phyloP scores from a whole-genome alignment of 2,888 invertebrate species.

The Ophion ellenae region DNA sequence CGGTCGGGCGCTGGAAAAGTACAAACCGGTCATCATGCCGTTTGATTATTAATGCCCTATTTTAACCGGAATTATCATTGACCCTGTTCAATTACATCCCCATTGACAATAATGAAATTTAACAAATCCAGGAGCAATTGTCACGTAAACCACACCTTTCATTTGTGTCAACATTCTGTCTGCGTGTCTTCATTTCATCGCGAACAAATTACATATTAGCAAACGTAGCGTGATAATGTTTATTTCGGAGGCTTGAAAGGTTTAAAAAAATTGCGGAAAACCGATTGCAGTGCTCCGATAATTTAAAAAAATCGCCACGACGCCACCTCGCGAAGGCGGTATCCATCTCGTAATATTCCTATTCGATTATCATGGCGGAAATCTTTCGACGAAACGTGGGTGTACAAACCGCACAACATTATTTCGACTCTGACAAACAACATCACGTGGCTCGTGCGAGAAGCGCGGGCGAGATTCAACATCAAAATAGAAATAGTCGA shows the following conservation, averaged over 20 bases:
- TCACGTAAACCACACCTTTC: neutral
- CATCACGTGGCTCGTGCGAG: slow-evolving; percentile 14
- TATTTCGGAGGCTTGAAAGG: too few relatives aligned
- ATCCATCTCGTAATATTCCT: too few relatives aligned
- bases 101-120: neutral
- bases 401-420: neutral
- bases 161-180: too few relatives aligned
- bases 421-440: slow-evolving; percentile 10
- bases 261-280: too few relatives aligned
- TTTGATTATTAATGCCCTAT: slow-evolving; percentile 2
- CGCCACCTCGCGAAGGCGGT: too few relatives aligned
- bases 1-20: slow-evolving; percentile 8
- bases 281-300: too few relatives aligned
- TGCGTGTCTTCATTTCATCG: too few relatives aligned
- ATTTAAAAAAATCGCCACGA: too few relatives aligned
- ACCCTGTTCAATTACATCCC: neutral
- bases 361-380: too few relatives aligned
- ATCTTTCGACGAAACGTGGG: neutral
- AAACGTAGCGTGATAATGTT: too few relatives aligned
- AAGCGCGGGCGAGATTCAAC: slow-evolving; percentile 37
- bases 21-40: slow-evolving; percentile 1
- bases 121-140: neutral
- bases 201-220: too few relatives aligned
- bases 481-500: slow-evolving; percentile 60
- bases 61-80: neutral